Evolutionary conservation across 2,797 vertebrate genomes (phyloP), one percentile per base, ranked within the genome.

Genomic region (Enteromius treurensis): DNA sequence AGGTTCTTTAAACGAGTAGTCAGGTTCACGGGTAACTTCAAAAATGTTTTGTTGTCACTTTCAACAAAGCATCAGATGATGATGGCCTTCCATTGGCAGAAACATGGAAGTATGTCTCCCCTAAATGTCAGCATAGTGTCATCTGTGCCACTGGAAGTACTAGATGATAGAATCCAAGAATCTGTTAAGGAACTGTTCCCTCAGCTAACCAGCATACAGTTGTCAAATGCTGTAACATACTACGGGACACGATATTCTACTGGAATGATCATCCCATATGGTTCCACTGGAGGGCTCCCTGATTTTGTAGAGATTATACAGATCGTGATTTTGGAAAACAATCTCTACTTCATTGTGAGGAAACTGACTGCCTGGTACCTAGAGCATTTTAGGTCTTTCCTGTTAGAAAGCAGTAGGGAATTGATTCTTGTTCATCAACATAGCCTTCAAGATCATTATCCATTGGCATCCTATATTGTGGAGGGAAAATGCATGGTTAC

Each of bases 1-100:
- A 67, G 17, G 37, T 78, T 78, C 23, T 83, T 83, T 40, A 40
- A 77, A 42, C 65, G 0, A 40, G 19, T 40, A 21, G 34, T 77
- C 21, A 45, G 34, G 49, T 58, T 58, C 19, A 17, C 53, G 13
- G 23, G 32, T n/a, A 77, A 58, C 29, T 77, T 77, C 55, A 77
- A 42, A 34, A 77, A 77, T 42, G 55, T 77, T 23, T 62, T 77
- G 32, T 26, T 62, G 34, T 77, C 55, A 60, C 34, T 64, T 40
- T 77, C 37, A 77, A 45, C 55, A 64, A 77, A 40, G 21, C 5
- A 77, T 64, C n/a, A 77, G 76, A 34, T 26, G 19, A 65, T 79
- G 55, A 74, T 79, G 68, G 67, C 76, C 32, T 79, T 45, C 29
- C 6, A 84, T 79, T 79, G 82, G 53, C 82, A 79, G 5, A 84